These are phyloP conservation scores for Galemys pyrenaicus DNA, from an alignment of 2,113 vertebrate genomes.

Conservation along the genomic window DNA sequence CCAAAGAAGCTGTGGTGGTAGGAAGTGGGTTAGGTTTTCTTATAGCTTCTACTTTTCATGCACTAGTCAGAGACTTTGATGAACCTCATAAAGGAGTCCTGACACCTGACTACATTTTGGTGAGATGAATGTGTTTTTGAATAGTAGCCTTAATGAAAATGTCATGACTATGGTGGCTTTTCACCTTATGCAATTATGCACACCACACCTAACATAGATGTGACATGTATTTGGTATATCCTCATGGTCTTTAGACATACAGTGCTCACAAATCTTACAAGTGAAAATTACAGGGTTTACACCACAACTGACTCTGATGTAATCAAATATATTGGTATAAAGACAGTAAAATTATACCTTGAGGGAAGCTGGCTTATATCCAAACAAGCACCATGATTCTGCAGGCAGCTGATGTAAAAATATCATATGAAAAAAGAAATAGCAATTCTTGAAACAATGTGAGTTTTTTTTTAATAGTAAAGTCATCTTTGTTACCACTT, in stretches of 20 bases:
- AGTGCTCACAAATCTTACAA: background rate
- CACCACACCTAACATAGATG: background rate
- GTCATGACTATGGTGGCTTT: background rate
- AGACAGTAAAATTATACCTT: slow-evolving; percentile 34
- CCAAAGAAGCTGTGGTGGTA: background rate
- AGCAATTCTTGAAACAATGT: background rate
- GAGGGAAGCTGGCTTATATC: slow-evolving; percentile 34
- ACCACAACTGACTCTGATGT: background rate
- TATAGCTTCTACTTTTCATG: background rate
- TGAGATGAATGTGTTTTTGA: background rate
- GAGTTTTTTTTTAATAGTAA: background rate
- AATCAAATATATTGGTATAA: background rate
- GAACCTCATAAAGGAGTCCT: background rate
- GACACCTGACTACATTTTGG: background rate
- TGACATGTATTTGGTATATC: background rate
- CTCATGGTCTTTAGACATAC: background rate
- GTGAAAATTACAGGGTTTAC: slow-evolving; percentile 5
- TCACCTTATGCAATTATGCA: background rate
- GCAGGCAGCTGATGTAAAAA: slow-evolving; percentile 35
- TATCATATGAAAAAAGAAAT: background rate
- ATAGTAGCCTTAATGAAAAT: background rate
- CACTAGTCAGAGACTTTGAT: background rate
- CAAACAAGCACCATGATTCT: background rate
- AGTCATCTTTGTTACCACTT: background rate
- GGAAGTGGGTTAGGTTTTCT: background rate